These are phyloP conservation scores for Ricordea florida DNA, from an alignment of 92 coral and sea anemone species.

Conservation along the genomic window DNA sequence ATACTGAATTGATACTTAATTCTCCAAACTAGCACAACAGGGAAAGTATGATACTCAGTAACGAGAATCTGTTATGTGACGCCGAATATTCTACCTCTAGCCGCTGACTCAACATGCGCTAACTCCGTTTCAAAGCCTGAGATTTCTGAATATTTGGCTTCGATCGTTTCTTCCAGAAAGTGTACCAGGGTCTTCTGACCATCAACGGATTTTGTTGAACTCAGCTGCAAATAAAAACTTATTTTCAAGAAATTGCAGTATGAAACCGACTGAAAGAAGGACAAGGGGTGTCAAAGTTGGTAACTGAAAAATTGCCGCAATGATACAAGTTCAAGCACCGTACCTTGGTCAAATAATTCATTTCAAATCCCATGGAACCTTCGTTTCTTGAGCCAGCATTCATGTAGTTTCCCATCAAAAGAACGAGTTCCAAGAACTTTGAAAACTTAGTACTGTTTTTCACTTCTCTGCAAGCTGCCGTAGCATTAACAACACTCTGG, in stretches of 20 bases:
- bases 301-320: not conserved
- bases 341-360: slow-evolving; percentile 95
- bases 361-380: slow-evolving; percentile 96
- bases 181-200: slow-evolving; percentile 90
- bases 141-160: slow-evolving; percentile 87
- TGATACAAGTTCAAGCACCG: not conserved
- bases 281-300: too few relatives aligned
- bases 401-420: slow-evolving; percentile 97
- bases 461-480: slow-evolving; percentile 99
- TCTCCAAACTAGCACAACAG: too few relatives aligned
- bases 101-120: slow-evolving; percentile 91
- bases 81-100: slow-evolving; percentile 60
- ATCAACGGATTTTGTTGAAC: slow-evolving; percentile 95
- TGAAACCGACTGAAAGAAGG: too few relatives aligned
- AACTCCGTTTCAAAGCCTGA: slow-evolving; percentile 93
- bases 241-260: too few relatives aligned
- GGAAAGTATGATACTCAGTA: too few relatives aligned
- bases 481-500: slow-evolving; percentile 95
- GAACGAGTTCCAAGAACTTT: slow-evolving; percentile 88
- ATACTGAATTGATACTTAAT: too few relatives aligned
- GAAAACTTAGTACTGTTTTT: slow-evolving; percentile 90
- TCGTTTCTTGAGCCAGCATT: slow-evolving; percentile 97
- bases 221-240: slow-evolving; percentile 60
- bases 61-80: not conserved
- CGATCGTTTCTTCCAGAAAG: slow-evolving; percentile 86